phyloP scores from a whole-genome alignment of 2,888 invertebrate species.

The Drosophila falleni region DNA sequence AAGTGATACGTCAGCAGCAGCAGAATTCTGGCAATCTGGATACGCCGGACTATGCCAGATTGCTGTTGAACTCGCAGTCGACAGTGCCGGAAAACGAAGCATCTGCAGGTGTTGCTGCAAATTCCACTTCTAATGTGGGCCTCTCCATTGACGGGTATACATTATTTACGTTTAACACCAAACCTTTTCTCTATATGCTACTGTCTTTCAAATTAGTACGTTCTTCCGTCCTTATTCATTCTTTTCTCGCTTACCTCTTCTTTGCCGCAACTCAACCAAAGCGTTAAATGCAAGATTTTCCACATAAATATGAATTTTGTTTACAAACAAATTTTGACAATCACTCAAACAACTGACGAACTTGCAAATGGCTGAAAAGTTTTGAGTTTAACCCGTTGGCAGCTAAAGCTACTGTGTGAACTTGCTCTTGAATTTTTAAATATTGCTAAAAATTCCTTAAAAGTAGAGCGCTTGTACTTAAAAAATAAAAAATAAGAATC shows the following conservation, averaged over 20 bases:
- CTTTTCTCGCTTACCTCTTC: conserved; percentile 1
- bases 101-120: conserved; percentile 4
- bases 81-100: conserved; percentile 11
- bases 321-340: conserved; percentile 37
- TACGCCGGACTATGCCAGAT: conserved; percentile 21
- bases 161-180: not conserved
- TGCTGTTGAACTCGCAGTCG: conserved; percentile 15
- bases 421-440: not conserved
- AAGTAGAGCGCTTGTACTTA: too few species aligned
- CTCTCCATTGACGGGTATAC: conserved; percentile 34
- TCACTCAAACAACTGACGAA: conserved; percentile 25
- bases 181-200: not conserved
- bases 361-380: not conserved
- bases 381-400: not conserved
- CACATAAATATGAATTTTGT: not conserved
- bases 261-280: not conserved
- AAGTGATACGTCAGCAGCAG: conserved; percentile 33
- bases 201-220: not conserved
- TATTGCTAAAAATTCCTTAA: not conserved
- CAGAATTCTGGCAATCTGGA: conserved; percentile 20
- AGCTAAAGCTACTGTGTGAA: not conserved
- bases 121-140: not conserved
- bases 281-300: not conserved
- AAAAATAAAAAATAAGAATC: too few species aligned
- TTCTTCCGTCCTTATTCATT: not conserved